Conservation (phyloP, 2,113 vertebrate genomes). For the Puntigrus tetrazona region DNA sequence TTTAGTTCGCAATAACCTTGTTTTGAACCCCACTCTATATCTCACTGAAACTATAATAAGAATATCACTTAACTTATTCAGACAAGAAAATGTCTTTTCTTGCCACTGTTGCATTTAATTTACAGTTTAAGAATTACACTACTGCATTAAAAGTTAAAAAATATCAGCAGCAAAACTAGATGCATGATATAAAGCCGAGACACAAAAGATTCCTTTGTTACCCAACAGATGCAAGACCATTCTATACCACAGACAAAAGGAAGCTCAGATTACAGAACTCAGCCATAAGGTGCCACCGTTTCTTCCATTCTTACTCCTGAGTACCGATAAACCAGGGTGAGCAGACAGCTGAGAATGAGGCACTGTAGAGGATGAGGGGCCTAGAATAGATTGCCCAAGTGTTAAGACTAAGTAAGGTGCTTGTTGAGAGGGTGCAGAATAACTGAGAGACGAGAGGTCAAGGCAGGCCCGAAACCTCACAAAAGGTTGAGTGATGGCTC, state of each 20-base stretch:
- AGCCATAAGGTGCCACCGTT: conserved; percentile 27
- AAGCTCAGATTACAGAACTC: conserved; percentile 50
- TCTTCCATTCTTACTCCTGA: conserved; percentile 24
- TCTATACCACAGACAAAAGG: conserved; percentile 46
- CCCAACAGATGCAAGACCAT: conserved; percentile 39
- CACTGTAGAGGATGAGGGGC: conserved; percentile 15
- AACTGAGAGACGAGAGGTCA: conserved; percentile 14
- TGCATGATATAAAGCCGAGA: neutral
- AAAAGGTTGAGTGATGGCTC: conserved; percentile 11
- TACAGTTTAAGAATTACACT: neutral
- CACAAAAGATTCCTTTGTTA: neutral
- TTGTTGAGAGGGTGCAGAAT: conserved; percentile 31
- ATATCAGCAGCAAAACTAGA: neutral
- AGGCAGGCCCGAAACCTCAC: neutral
- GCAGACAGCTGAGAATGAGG: conserved; percentile 54
- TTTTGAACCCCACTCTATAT: neutral
- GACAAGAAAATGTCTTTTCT: neutral
- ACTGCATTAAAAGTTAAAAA: no score
- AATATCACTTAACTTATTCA: neutral
- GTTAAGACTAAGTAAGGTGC: conserved; percentile 50
- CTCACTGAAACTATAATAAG: neutral
- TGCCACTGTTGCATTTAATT: neutral
- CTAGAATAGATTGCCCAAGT: conserved; percentile 49
- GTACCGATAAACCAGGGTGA: conserved; percentile 22
- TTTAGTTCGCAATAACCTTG: neutral